Conservation (phyloP, 2,797 vertebrate genomes). For the Myotis daubentonii region DNA sequence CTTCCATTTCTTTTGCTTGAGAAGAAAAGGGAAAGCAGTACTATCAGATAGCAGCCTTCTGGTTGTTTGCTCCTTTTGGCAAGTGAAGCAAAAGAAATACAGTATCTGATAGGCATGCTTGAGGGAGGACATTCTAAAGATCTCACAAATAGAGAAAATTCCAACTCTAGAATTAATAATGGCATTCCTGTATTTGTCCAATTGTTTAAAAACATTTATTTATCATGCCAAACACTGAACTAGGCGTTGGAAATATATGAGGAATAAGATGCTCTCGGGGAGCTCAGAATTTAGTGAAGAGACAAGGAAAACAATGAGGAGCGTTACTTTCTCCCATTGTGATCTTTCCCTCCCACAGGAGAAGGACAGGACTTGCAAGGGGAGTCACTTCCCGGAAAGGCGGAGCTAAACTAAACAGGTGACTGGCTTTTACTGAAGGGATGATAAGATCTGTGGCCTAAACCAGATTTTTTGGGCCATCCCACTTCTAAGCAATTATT, state of each 20-base stretch:
- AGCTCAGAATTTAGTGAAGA: not conserved
- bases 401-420: not conserved
- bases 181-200: not conserved
- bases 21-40: not conserved
- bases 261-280: not conserved
- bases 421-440: not conserved
- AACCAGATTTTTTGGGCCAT: not conserved
- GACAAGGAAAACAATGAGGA: not conserved
- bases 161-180: not conserved
- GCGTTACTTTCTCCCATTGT: not conserved
- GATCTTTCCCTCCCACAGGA: not conserved
- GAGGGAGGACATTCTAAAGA: not conserved
- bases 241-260: not conserved
- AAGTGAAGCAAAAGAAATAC: not conserved
- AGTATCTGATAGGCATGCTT: not conserved
- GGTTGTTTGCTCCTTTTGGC: not conserved
- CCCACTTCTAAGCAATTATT: not conserved
- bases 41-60: not conserved
- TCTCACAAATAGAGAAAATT: not conserved
- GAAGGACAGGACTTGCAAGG: not conserved
- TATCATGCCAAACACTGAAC: not conserved
- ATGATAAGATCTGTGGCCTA: not conserved
- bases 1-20: slow-evolving; percentile 26
- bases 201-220: not conserved
- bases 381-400: not conserved